These are phyloP conservation scores for Lissonota sp. DNA, from an alignment of 2,888 invertebrate species.

Conservation along the genomic window DNA sequence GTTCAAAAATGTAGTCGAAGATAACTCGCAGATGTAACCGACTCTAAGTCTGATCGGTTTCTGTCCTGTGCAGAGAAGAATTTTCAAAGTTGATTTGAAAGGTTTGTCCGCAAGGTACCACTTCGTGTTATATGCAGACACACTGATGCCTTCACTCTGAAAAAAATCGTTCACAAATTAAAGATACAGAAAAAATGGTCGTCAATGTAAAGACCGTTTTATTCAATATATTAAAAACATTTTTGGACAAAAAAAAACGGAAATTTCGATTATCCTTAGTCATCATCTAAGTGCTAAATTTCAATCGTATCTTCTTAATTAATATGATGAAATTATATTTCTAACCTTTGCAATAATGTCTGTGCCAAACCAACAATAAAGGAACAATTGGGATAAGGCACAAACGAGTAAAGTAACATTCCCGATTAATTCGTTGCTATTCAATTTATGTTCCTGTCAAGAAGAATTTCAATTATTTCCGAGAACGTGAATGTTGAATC, in stretches of 20 bases:
- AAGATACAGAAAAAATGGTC: neutral
- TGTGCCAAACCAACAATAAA: conserved; percentile 66
- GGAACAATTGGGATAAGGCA: conserved; percentile 57
- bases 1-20: conserved; percentile 59
- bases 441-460: conserved; percentile 27
- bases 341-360: conserved; percentile 61
- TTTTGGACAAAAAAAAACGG: too few species aligned
- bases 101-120: conserved; percentile 57
- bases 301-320: too few species aligned
- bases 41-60: conserved; percentile 57
- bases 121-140: conserved; percentile 51
- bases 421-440: conserved; percentile 50
- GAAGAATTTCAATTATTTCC: neutral
- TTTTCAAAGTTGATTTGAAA: conserved; percentile 54
- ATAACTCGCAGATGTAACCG: conserved; percentile 60
- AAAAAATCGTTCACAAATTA: conserved; percentile 2
- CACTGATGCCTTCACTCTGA: conserved; percentile 45
- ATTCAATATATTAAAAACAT: neutral
- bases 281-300: too few species aligned
- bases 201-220: neutral
- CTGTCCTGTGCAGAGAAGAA: conserved; percentile 58
- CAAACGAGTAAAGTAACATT: conserved; percentile 45
- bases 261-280: too few species aligned
- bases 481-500: neutral
- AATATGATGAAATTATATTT: neutral